phyloP scores from a whole-genome alignment of 1,140 invertebrate species.

The Parapsyche elsis region DNA sequence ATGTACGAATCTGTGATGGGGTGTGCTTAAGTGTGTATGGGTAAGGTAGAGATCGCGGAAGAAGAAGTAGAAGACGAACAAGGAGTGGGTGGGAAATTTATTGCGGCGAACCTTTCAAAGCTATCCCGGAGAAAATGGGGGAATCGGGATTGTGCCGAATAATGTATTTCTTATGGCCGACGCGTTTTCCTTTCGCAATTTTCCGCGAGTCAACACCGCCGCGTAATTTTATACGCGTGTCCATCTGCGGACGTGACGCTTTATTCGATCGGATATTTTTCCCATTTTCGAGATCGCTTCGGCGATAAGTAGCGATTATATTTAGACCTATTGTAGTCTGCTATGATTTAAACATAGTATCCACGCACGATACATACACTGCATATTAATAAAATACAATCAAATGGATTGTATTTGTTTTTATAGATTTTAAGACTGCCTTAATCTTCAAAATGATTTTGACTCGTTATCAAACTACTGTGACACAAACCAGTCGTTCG shows the following conservation, averaged over 20 bases:
- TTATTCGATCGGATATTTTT: too few species aligned
- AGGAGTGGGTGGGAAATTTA: constrained; percentile 6
- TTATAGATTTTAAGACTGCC: too few species aligned
- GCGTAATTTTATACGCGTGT: constrained; percentile 17
- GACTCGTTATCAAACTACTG: too few species aligned
- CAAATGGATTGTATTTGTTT: too few species aligned
- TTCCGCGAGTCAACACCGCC: constrained; percentile 20
- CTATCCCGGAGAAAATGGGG: constrained; percentile 20
- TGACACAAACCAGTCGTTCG: too few species aligned
- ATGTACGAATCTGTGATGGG: not conserved
- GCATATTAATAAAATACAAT: too few species aligned
- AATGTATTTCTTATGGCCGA: constrained; percentile 30
- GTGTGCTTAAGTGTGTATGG: not conserved
- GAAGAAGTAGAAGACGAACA: constrained; percentile 4
- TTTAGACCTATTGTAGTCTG: too few species aligned
- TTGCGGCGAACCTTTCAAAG: constrained; percentile 26
- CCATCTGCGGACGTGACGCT: not conserved
- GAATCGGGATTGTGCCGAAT: constrained; percentile 25
- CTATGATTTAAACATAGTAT: too few species aligned
- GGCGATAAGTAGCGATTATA: too few species aligned
- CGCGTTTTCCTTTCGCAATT: constrained; percentile 8
- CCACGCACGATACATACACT: too few species aligned
- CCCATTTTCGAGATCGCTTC: too few species aligned
- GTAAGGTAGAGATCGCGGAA: not conserved
- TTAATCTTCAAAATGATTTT: too few species aligned